A percentile compares a stretch with the other conserved stretches of the same genome.
Conservation (phyloP, 2,113 vertebrate species). For the Gracilinanus agilis region DNA sequence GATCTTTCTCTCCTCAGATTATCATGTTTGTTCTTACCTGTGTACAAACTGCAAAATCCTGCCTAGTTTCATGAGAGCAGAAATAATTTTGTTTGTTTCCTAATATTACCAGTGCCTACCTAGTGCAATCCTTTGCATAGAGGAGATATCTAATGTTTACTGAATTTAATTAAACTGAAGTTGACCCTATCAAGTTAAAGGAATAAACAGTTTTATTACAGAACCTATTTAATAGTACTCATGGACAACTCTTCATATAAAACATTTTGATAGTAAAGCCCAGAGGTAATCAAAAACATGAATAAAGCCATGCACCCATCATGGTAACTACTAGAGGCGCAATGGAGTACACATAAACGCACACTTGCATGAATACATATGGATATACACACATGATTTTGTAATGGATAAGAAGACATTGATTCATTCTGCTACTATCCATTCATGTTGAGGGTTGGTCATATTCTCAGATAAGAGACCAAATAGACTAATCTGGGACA, state of each 20-base stretch:
- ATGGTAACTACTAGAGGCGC: not conserved
- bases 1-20: not conserved
- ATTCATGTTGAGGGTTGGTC: not conserved
- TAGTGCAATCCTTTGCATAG: not conserved
- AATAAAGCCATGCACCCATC: not conserved
- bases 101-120: not conserved
- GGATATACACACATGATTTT: not conserved
- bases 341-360: not conserved
- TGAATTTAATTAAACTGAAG: not conserved
- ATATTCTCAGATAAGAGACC: not conserved
- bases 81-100: not conserved
- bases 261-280: slow-evolving; percentile 12
- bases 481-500: not conserved
- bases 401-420: not conserved
- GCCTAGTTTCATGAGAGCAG: not conserved
- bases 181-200: not conserved
- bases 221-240: not conserved
- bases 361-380: not conserved
- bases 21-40: not conserved
- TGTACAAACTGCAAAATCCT: not conserved
- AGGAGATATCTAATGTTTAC: not conserved
- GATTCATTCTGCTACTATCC: not conserved
- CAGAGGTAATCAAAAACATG: not conserved
- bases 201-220: not conserved
- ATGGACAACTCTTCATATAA: slow-evolving; percentile 8